phyloP scores from a whole-genome alignment of 2,797 vertebrate species.

The Sebastes dallii region DNA sequence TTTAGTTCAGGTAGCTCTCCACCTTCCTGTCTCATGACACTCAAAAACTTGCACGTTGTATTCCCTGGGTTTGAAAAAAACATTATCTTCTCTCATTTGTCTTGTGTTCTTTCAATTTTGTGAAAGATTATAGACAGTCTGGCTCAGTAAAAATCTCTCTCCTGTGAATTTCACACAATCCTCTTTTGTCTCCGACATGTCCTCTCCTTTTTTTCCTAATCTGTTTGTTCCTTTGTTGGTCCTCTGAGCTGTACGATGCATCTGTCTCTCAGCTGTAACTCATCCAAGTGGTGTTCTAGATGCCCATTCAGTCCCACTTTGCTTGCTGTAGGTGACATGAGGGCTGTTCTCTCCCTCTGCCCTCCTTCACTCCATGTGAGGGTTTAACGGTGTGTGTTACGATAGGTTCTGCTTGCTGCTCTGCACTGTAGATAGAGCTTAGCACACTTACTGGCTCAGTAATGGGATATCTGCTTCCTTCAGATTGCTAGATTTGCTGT shows the following conservation, averaged over 20 bases:
- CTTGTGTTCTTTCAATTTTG: conserved; percentile 30
- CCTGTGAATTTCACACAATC: conserved; percentile 46
- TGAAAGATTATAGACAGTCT: conserved; percentile 39
- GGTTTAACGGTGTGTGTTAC: conserved; percentile 44
- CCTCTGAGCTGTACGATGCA: conserved; percentile 48
- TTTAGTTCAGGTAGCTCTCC: conserved; percentile 15
- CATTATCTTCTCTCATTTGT: conserved; percentile 39
- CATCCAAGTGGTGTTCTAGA: conserved; percentile 34
- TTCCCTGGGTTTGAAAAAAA: conserved; percentile 5
- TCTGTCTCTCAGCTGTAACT: conserved; percentile 54
- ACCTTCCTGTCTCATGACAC: neutral
- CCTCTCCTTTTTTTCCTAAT: conserved; percentile 27
- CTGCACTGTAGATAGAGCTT: conserved; percentile 34
- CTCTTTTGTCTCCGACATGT: conserved; percentile 44
- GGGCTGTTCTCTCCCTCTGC: neutral
- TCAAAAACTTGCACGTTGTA: neutral
- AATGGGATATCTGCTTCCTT: conserved; percentile 42
- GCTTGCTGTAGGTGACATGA: conserved; percentile 30
- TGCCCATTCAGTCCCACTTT: conserved; percentile 42
- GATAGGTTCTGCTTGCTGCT: conserved; percentile 35
- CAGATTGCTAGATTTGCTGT: conserved; percentile 16
- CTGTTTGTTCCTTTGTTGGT: conserved; percentile 60
- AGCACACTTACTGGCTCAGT: conserved; percentile 37
- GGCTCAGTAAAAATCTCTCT: conserved; percentile 39
- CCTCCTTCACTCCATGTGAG: conserved; percentile 31